These are phyloP conservation scores for Galago senegalensis DNA, from an alignment of 2,797 vertebrate species.

Conservation along the genomic window DNA sequence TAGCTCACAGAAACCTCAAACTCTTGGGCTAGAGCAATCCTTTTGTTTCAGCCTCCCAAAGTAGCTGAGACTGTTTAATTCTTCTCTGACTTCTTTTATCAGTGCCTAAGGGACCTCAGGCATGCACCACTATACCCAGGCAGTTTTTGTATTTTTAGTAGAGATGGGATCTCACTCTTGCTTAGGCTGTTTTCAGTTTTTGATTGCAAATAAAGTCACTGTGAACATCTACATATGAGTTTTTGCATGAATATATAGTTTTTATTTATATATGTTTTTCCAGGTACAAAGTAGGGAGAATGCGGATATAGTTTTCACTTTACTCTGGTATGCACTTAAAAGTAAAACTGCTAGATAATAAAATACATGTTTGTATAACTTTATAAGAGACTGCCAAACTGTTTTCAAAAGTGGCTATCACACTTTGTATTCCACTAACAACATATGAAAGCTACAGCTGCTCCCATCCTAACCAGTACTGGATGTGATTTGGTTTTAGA, in stretches of 20 bases:
- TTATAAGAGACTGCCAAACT: not conserved
- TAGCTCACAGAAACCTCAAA: too few relatives aligned
- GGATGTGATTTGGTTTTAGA: not conserved
- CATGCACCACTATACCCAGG: too few relatives aligned
- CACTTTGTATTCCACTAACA: not conserved
- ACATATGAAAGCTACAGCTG: not conserved
- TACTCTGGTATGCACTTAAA: not conserved
- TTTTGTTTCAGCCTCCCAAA: too few relatives aligned
- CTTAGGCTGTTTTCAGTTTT: not conserved
- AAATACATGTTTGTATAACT: conserved; percentile 1
- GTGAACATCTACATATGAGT: not conserved
- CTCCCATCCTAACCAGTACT: not conserved
- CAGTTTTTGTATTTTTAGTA: too few relatives aligned
- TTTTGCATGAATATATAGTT: conserved; percentile 13
- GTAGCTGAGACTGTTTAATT: too few relatives aligned
- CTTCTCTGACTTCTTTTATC: too few relatives aligned
- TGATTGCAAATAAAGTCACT: conserved; percentile 24
- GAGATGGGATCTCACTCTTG: too few relatives aligned
- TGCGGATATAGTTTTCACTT: conserved; percentile 10
- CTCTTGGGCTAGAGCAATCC: too few relatives aligned
- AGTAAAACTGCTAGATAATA: not conserved
- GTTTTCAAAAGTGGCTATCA: not conserved
- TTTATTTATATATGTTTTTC: too few relatives aligned
- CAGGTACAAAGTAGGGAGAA: too few relatives aligned
- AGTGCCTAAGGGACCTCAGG: too few relatives aligned